Conservation (phyloP, 2,113 vertebrate species). For the Serilophus lunatus region DNA sequence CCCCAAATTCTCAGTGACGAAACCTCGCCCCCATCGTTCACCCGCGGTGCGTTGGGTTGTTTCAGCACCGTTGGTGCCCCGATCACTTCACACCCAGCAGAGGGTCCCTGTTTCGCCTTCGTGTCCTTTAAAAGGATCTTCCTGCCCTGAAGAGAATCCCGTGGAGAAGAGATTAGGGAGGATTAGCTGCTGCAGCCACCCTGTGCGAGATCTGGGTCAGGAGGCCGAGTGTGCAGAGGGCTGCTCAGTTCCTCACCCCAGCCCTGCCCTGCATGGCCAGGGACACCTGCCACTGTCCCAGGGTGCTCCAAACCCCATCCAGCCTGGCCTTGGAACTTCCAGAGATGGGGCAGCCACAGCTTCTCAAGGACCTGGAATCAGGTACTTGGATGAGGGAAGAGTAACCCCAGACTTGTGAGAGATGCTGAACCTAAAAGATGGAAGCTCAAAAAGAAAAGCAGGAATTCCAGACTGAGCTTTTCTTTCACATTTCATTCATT, state of each 20-base stretch:
- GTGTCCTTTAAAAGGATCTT: background rate
- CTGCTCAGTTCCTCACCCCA: background rate
- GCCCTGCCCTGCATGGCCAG: background rate
- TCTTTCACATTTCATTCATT: background rate
- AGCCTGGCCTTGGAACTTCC: background rate
- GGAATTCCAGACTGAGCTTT: background rate
- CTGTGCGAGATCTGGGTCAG: slow-evolving; percentile 19
- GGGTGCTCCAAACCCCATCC: background rate
- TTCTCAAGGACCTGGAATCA: background rate
- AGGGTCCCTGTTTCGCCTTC: background rate
- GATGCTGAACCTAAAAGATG: background rate
- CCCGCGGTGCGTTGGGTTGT: background rate
- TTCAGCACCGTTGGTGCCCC: background rate
- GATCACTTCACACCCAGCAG: background rate
- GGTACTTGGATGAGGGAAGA: background rate
- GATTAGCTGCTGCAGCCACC: background rate
- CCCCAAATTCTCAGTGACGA: background rate
- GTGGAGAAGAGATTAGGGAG: background rate
- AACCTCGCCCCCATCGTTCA: fast-evolving
- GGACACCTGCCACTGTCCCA: background rate
- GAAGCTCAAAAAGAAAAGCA: background rate
- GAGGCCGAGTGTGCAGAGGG: background rate
- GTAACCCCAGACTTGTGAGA: background rate
- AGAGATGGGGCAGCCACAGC: background rate
- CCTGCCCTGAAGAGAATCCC: background rate